Evolutionary conservation across 2,888 invertebrate species (phyloP).

Genomic region (Anoplius nigerrimus): DNA sequence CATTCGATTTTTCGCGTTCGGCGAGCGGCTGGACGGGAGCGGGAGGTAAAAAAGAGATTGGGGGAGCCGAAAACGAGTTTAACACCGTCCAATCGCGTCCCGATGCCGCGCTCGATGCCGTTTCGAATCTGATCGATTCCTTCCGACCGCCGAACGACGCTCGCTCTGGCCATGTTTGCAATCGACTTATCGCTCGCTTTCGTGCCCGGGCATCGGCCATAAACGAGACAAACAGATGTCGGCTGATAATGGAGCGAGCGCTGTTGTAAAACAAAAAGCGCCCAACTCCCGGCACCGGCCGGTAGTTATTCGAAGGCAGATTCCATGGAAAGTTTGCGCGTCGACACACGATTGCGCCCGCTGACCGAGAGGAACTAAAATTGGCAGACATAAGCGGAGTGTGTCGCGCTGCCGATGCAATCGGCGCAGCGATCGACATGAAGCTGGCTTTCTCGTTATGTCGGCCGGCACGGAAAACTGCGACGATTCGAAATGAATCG

Average conservation of each 20-base stretch:
- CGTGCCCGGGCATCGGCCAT: no score
- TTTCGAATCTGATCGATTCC: not conserved
- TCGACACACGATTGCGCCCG: not conserved
- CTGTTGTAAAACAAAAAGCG: not conserved
- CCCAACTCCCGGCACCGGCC: no score
- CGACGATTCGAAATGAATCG: no score
- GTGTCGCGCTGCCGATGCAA: no score
- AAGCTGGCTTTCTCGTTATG: slow-evolving; percentile 5
- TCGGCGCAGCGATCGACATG: slow-evolving; percentile 25
- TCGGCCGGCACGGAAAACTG: not conserved
- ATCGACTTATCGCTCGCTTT: no score
- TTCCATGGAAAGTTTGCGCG: not conserved
- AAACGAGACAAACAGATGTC: not conserved
- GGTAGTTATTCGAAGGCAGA: no score
- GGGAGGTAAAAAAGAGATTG: no score
- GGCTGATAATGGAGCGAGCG: not conserved
- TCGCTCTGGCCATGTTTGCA: no score
- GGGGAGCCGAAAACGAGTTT: no score
- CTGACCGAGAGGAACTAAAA: slow-evolving; percentile 33
- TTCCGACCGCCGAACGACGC: no score
- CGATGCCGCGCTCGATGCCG: not conserved
- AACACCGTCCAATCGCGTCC: not conserved
- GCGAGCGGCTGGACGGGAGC: no score
- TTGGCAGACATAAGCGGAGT: slow-evolving; percentile 50
- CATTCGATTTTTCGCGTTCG: no score